Evolutionary conservation across 2,888 invertebrate species (phyloP).

Genomic region (Eretmocerus hayati): DNA sequence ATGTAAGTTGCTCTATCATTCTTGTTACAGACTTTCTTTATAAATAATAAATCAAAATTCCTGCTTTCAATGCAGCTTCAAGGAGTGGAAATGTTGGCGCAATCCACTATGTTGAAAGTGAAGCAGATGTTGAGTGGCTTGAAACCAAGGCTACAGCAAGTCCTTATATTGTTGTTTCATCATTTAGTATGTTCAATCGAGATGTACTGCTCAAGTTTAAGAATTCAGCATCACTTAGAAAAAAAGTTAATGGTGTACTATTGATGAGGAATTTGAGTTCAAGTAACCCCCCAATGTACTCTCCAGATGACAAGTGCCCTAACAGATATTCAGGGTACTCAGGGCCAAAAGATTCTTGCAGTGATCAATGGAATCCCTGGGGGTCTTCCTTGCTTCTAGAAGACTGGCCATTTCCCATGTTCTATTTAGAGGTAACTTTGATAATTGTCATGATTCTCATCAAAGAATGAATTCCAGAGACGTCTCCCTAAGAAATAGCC

Average conservation of each 20-base stretch:
- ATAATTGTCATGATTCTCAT: not conserved
- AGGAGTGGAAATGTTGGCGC: constrained; percentile 78
- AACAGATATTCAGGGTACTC: constrained; percentile 63
- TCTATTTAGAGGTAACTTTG: constrained; percentile 54
- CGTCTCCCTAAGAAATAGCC: too few relatives aligned
- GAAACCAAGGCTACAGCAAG: constrained; percentile 64
- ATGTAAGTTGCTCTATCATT: constrained; percentile 59
- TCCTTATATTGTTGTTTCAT: constrained; percentile 68
- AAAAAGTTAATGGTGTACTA: constrained; percentile 62
- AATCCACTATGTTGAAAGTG: constrained; percentile 62
- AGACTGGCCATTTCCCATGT: constrained; percentile 85
- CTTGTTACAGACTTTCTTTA: not conserved
- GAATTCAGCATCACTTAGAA: constrained; percentile 35
- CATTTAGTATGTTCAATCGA: constrained; percentile 57
- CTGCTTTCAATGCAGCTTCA: constrained; percentile 54
- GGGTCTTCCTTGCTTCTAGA: constrained; percentile 70
- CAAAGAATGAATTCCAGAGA: too few relatives aligned
- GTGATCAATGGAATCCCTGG: constrained; percentile 69
- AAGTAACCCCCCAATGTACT: constrained; percentile 32
- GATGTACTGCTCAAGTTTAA: constrained; percentile 52
- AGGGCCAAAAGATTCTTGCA: constrained; percentile 51
- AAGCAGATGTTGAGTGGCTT: constrained; percentile 68
- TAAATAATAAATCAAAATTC: too few relatives aligned
- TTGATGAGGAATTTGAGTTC: constrained; percentile 51
- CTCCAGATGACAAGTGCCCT: constrained; percentile 71